Percentiles rank a stretch among this genome's conserved stretches.
phyloP scores from a whole-genome alignment of 2,113 vertebrate species.

The Macroglossus sobrinus region DNA sequence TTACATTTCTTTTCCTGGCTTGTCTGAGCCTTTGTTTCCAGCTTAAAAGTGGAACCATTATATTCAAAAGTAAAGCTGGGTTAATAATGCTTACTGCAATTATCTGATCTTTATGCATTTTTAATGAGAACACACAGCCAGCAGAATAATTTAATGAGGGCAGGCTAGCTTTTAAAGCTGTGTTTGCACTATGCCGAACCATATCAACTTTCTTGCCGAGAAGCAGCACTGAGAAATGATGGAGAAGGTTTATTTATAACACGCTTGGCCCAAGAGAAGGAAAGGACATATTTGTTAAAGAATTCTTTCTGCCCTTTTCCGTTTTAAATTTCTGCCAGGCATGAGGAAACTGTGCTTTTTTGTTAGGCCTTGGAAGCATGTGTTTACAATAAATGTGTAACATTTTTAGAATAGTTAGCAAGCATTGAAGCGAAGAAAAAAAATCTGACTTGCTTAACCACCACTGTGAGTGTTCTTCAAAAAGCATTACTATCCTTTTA shows the following conservation, averaged over 20 bases:
- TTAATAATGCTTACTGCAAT: constrained; percentile 84
- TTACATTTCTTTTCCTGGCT: constrained; percentile 65
- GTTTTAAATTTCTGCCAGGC: constrained; percentile 71
- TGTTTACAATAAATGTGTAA: constrained; percentile 75
- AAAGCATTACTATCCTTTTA: constrained; percentile 27
- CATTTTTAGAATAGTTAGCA: constrained; percentile 74
- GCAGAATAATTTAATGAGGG: constrained; percentile 85
- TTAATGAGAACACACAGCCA: constrained; percentile 88
- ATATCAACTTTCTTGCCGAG: constrained; percentile 81
- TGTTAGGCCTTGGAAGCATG: constrained; percentile 72
- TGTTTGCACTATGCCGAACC: constrained; percentile 75
- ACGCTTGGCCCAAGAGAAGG: constrained; percentile 61
- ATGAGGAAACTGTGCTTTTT: constrained; percentile 59
- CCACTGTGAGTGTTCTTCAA: not conserved
- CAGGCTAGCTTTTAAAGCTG: constrained; percentile 79
- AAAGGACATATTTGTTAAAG: constrained; percentile 64
- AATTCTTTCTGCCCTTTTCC: constrained; percentile 70
- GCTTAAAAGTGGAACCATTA: constrained; percentile 76
- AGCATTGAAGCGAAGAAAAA: constrained; percentile 61
- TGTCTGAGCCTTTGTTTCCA: constrained; percentile 76
- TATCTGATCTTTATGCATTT: constrained; percentile 87
- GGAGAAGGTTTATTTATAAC: constrained; percentile 78
- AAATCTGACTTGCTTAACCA: constrained; percentile 31
- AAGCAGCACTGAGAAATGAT: constrained; percentile 71
- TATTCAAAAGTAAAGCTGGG: constrained; percentile 79